Evolutionary conservation across 1,140 invertebrate species (phyloP), one percentile per base, ranked within the genome.

Genomic region (Dendroctonus valens): DNA sequence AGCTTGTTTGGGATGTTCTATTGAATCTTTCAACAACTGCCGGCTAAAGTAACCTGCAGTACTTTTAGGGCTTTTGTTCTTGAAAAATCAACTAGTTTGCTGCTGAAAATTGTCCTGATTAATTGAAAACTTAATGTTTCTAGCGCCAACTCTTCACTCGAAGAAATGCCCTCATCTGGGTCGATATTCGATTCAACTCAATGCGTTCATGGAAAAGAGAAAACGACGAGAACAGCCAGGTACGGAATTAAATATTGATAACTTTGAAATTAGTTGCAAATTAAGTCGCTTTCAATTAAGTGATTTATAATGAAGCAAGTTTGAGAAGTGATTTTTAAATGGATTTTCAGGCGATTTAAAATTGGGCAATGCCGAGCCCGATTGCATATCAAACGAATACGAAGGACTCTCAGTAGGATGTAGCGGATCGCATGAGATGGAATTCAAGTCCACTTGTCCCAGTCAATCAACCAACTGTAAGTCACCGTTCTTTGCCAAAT

Each of bases 131-230:
- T 55, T 50, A 59, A 59, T 40, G 64, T 72, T 86, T 85, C 5
- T 80, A 90, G 88, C 88, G 6, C 86, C 86, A 14, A 82, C 83
- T 2, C 81, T 87, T 39, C 83, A 85, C 60, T 82, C 84, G 0
- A 82, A 84, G 64, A 84, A 85, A 57, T 90, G 89, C 75, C 88
- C 89, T 0, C 84, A 89, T 74, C 73, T 87, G 58, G 88, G 88
- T 0, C 81, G 87, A 53, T 90, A 87, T 76, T 81, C 73, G 81
- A 80, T 15, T 6, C 59, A 37, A 59, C 60, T 65, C 57, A 58
- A 57, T 12, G 37, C 55, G 5, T 49, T 44, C 14, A 3, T 44
- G 41, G 71, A 74, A 14, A 72, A 70, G 49, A 59, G 75, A 15
- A 77, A 75, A 59, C 70, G 70, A 55, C 52, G 76, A 59, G 72